Conservation (phyloP, 2,113 vertebrate species). For the Engystomops pustulosus region DNA sequence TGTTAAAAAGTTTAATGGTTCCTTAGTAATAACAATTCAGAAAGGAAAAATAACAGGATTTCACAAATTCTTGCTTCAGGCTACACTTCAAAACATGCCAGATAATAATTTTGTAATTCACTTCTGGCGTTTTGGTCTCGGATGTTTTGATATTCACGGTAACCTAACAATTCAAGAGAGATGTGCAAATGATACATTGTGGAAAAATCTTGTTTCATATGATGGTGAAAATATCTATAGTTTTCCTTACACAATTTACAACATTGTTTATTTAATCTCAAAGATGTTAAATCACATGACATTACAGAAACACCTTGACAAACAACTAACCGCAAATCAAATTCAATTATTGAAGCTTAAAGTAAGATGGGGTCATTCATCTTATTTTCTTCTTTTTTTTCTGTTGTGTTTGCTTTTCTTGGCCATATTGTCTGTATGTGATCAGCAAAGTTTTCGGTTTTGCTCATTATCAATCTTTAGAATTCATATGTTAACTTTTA, state of each 20-base stretch:
- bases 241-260: not conserved
- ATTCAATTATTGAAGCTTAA: not conserved
- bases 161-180: not conserved
- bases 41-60: constrained; percentile 40
- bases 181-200: not conserved
- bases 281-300: not conserved
- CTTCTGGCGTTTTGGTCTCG: not conserved
- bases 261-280: constrained; percentile 1
- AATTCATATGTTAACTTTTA: too few relatives aligned
- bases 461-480: too few relatives aligned
- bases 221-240: not conserved
- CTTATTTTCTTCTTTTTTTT: too few relatives aligned
- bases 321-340: not conserved
- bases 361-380: too few relatives aligned
- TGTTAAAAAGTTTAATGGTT: constrained; percentile 18
- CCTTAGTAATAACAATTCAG: not conserved
- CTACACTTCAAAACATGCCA: not conserved
- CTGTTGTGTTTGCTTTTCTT: too few relatives aligned
- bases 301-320: not conserved
- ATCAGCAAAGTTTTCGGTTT: too few relatives aligned
- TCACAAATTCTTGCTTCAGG: not conserved
- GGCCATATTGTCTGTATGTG: too few relatives aligned
- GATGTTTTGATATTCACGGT: not conserved
- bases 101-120: not conserved
- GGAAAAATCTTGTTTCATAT: not conserved